Evolutionary conservation across 2,113 vertebrate genomes (phyloP).

Genomic region (Eurystomus gularis): DNA sequence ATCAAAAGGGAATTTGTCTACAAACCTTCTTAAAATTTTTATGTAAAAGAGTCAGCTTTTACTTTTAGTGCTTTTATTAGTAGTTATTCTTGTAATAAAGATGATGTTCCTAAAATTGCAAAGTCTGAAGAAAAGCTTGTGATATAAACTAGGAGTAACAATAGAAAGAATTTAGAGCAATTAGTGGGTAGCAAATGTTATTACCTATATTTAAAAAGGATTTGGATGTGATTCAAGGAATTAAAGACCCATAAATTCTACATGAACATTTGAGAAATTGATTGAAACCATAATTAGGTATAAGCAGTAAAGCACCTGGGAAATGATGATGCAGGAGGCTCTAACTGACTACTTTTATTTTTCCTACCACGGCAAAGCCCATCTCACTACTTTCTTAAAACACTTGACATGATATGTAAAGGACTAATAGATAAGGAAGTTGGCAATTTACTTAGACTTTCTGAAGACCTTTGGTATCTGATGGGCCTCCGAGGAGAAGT

Average conservation of each 20-base stretch:
- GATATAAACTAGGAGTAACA: neutral
- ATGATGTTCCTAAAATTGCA: neutral
- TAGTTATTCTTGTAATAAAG: conserved; percentile 6
- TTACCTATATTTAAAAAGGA: conserved; percentile 27
- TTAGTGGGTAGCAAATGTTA: conserved; percentile 7
- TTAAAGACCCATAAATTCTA: conserved; percentile 30
- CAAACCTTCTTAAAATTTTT: neutral
- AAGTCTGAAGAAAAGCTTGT: neutral
- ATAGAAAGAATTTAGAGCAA: neutral
- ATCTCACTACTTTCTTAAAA: neutral
- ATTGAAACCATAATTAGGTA: conserved; percentile 37
- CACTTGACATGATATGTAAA: neutral
- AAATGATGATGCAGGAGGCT: neutral
- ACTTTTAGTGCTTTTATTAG: neutral
- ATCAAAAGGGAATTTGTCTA: neutral
- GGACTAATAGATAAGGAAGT: neutral
- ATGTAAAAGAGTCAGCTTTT: neutral
- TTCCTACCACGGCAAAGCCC: neutral
- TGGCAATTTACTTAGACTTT: neutral
- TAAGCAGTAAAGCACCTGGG: conserved; percentile 20
- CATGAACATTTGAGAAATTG: conserved; percentile 18
- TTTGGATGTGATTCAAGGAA: conserved; percentile 19
- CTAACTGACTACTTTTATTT: neutral
- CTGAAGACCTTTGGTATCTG: neutral
- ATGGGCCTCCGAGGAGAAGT: neutral